Conservation (phyloP, 1,140 invertebrate genomes). For the Drosophila guanche region DNA sequence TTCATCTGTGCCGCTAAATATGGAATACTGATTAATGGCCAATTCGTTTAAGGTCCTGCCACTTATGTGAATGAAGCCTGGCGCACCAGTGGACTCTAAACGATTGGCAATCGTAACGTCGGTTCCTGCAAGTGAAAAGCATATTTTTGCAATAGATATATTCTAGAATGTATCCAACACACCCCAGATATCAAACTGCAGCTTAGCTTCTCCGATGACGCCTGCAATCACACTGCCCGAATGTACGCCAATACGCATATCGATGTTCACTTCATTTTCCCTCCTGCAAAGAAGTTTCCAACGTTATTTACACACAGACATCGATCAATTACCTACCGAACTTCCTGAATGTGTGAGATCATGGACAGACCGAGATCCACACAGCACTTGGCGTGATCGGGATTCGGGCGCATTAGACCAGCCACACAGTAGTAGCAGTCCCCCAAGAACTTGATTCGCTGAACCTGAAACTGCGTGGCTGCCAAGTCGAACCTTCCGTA, state of each 20-base stretch:
- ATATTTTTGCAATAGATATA: background rate
- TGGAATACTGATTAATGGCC: conserved; percentile 83
- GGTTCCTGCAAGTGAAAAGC: conserved; percentile 24
- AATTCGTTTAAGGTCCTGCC: conserved; percentile 90
- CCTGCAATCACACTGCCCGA: conserved; percentile 95
- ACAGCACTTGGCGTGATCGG: conserved; percentile 93
- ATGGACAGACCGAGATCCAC: conserved; percentile 94
- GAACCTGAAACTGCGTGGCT: conserved; percentile 88
- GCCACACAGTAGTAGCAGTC: conserved; percentile 97
- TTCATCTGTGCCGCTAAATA: conserved; percentile 86
- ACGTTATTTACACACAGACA: no score
- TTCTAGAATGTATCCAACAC: background rate
- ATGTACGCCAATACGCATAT: conserved; percentile 98
- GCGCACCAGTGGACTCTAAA: conserved; percentile 95
- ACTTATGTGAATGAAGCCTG: conserved; percentile 94
- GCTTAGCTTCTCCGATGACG: conserved; percentile 94
- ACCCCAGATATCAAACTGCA: conserved; percentile 99
- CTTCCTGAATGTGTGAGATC: conserved; percentile 93
- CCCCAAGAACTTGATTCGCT: conserved; percentile 95
- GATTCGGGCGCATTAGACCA: conserved; percentile 89
- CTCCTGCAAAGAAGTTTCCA: conserved; percentile 84
- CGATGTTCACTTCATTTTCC: conserved; percentile 90
- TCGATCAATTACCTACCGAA: conserved; percentile 83
- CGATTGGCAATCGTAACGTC: conserved; percentile 97
- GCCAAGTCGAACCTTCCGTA: conserved; percentile 97